Conservation (phyloP, 1,140 invertebrate species). For the Dolichoris vasculosae region DNA sequence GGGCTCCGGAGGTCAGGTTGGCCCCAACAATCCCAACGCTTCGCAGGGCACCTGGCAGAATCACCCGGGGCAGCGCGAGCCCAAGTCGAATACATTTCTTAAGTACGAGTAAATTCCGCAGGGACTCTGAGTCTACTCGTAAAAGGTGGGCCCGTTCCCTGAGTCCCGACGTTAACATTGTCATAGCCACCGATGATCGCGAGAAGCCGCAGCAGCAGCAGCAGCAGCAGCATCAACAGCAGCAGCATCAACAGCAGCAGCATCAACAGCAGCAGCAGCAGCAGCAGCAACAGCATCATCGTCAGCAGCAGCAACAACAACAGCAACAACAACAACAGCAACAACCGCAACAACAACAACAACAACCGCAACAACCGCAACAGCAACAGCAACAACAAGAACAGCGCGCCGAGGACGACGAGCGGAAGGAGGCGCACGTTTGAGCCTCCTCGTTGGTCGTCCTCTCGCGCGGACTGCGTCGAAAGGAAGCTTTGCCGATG, state of each 20-base stretch:
- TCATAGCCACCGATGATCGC: slow-evolving; percentile 42
- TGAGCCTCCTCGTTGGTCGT: not conserved
- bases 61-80: slow-evolving; percentile 73
- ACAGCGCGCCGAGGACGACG: not conserved
- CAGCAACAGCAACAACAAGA: not conserved
- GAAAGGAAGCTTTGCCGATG: slow-evolving; percentile 7
- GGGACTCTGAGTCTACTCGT: slow-evolving; percentile 64
- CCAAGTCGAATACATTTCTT: slow-evolving; percentile 74
- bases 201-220: not conserved
- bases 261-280: not conserved
- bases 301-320: not conserved
- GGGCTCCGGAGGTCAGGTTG: slow-evolving; percentile 69
- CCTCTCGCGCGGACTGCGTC: not conserved
- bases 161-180: slow-evolving; percentile 65
- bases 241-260: not conserved
- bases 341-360: not conserved
- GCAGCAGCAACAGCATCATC: not conserved
- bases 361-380: too few species aligned
- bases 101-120: slow-evolving; percentile 73
- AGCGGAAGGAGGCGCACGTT: not conserved
- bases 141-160: slow-evolving; percentile 69
- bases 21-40: slow-evolving; percentile 72
- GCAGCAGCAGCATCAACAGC: not conserved
- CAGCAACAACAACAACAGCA: not conserved
- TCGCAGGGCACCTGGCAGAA: slow-evolving; percentile 75